Evolutionary conservation across 2,888 invertebrate species (phyloP), one percentile per base, ranked within the genome.

Genomic region (Drosophila monieri): DNA sequence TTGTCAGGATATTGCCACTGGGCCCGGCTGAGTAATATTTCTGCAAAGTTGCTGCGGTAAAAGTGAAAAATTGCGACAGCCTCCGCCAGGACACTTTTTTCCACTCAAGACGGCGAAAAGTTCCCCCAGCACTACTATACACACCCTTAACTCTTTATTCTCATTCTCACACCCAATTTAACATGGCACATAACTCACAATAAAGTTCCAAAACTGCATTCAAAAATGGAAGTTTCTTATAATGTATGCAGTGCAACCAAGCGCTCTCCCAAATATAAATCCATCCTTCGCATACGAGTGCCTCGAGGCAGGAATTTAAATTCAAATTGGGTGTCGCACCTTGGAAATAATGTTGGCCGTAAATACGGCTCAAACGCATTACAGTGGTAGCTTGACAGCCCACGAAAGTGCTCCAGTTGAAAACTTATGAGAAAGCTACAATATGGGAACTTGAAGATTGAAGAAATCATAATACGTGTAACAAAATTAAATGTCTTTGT

Each of bases 11-110:
- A 85, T 86, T 70, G 81, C 85, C 76, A 57, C 59, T 71, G 80
- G 86, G 56, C 58, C 52, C 52, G 49, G 57, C 67, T 72, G 78
- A 85, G 79, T 85, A 78, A 81, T 81, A 81, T 81, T 87, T 85
- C 74, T 76, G 85, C 67, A 81, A 81, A 87, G 87, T 81, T 73
- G 67, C 55, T 74, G 81, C 87, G 87, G 87, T 85, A 85, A 85
- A 85, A 86, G 85, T 81, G 81, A 87, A 87, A 87, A 87, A 81
- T 81, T 78, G 81, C 81, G 66, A 61, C 66, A 60, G 59, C 75
- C 67, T 58, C 56, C 44, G 51, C 43, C 59, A 44, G 57, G 79
- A 73, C 73, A 67, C 46, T 68, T 75, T 65, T 48, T 76, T 67
- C 43, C 53, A 76, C 70, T 73, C 73, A 80, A 59, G 58, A 59